These are phyloP conservation scores for Drosophila cyrtoloma DNA, from an alignment of 2,888 invertebrate species.

Conservation along the genomic window DNA sequence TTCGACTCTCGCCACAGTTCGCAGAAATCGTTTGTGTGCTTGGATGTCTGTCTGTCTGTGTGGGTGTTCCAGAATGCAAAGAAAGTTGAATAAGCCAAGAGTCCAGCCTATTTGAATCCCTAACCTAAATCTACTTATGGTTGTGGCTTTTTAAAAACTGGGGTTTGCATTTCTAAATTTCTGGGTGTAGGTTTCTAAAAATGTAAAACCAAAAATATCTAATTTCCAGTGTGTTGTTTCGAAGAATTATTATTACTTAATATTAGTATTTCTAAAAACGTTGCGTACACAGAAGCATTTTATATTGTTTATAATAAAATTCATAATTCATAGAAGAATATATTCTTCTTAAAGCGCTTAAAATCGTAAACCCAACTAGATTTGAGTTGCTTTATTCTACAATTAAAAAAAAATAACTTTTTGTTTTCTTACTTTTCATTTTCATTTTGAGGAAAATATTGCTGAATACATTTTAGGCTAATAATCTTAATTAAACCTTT, in stretches of 20 bases:
- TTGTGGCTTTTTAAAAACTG: no score
- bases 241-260: not conserved
- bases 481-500: not conserved
- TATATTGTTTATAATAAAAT: not conserved
- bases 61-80: not conserved
- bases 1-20: constrained; percentile 1
- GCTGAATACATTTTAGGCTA: not conserved
- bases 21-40: constrained; percentile 1
- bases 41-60: not conserved
- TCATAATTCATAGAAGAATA: not conserved
- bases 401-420: not conserved
- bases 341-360: not conserved
- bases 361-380: not conserved
- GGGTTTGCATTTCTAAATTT: no score
- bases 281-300: no score
- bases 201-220: no score
- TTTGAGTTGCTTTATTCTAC: not conserved
- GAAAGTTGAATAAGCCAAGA: constrained; percentile 2
- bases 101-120: not conserved
- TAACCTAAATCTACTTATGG: no score
- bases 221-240: no score
- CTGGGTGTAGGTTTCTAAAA: no score
- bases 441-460: not conserved
- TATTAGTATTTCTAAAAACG: not conserved
- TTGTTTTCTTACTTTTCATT: not conserved